Conservation (phyloP, 2,113 vertebrate genomes). For the Alexandromys fortis region DNA sequence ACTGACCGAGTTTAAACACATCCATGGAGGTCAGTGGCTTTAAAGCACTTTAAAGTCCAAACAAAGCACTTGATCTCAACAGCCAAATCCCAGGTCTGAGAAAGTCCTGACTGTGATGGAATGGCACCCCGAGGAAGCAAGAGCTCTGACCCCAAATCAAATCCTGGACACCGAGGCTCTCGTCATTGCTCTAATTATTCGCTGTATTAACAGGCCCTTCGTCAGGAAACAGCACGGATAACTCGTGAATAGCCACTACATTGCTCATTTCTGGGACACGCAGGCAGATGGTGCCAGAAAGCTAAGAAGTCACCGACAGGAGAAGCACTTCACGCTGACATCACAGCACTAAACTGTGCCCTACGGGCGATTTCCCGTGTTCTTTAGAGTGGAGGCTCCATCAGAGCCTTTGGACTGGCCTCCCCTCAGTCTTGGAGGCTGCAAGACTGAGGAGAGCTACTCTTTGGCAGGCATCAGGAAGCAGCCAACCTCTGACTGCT, state of each 20-base stretch:
- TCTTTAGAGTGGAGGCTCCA: background rate
- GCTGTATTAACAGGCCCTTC: background rate
- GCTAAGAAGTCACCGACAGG: background rate
- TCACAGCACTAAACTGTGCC: background rate
- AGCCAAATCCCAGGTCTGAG: slow-evolving; percentile 71
- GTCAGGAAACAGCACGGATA: background rate
- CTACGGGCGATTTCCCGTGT: no score
- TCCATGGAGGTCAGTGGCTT: slow-evolving; percentile 62
- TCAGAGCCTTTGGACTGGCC: background rate
- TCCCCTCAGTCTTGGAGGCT: background rate
- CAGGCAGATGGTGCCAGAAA: background rate
- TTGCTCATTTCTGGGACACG: background rate
- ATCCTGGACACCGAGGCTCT: slow-evolving; percentile 47
- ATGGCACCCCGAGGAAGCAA: slow-evolving; percentile 28
- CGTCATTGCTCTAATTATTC: background rate
- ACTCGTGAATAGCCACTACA: background rate
- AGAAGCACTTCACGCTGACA: background rate
- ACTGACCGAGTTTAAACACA: slow-evolving; percentile 71
- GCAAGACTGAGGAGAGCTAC: background rate
- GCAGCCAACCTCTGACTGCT: no score
- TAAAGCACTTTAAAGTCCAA: slow-evolving; percentile 75
- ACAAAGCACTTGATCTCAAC: slow-evolving; percentile 78
- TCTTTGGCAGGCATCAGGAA: background rate
- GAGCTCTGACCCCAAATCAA: slow-evolving; percentile 62
- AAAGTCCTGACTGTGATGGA: slow-evolving; percentile 57